Evolutionary conservation across 2,888 invertebrate genomes (phyloP).

Genomic region (Willowsia nigromaculata): DNA sequence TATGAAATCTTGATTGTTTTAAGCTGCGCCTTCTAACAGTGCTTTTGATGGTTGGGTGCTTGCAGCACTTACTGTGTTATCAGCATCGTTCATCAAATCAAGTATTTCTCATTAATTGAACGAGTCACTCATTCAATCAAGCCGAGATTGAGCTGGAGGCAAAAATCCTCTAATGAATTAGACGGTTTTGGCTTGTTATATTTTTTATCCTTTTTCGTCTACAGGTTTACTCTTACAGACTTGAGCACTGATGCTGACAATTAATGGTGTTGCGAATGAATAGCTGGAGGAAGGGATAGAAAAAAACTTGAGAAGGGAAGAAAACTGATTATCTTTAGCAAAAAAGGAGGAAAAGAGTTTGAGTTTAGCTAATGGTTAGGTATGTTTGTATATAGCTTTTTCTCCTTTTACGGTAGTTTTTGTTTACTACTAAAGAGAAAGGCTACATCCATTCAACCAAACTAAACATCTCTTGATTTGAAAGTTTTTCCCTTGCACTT

Average conservation of each 20-base stretch:
- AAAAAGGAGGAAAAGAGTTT: background rate
- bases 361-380: background rate
- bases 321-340: constrained; percentile 1
- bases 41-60: background rate
- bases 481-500: constrained; percentile 22
- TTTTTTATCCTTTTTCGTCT: too few species aligned
- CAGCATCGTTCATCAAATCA: constrained; percentile 27
- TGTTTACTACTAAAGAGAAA: background rate
- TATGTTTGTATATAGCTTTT: background rate
- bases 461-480: constrained; percentile 29
- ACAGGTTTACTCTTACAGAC: background rate
- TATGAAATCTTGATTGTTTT: background rate
- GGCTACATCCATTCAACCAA: background rate
- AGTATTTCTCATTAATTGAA: constrained; percentile 11
- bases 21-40: background rate
- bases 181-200: too few species aligned
- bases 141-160: constrained; percentile 54
- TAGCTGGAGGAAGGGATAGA: background rate
- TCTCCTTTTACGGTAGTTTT: constrained; percentile 13
- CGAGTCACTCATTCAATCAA: constrained; percentile 60
- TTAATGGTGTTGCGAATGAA: background rate
- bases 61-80: constrained; percentile 2
- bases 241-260: background rate
- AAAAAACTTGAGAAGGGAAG: background rate
- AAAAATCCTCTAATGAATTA: constrained; percentile 54